Evolutionary conservation across 30 jellyfish, hydroid and myxozoan species (phyloP).

Genomic region (Aurelia sp.): DNA sequence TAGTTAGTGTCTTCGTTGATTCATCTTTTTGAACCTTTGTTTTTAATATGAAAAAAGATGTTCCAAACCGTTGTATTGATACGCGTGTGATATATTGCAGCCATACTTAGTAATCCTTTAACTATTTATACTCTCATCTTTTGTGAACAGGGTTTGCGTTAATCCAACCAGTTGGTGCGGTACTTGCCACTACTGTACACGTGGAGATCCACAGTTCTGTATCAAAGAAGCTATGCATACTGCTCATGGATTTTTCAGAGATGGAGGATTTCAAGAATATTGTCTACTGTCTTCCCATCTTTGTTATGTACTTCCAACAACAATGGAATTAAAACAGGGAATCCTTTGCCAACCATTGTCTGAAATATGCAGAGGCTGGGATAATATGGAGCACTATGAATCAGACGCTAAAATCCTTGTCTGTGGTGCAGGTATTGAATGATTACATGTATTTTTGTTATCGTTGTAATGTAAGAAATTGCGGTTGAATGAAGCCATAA

Average conservation of each 20-base stretch:
- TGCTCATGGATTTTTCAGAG: conserved; percentile 78
- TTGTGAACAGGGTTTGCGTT: conserved; percentile 73
- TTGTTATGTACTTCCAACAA: conserved; percentile 71
- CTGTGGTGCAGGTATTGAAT: conserved; percentile 86
- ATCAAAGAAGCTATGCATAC: conserved; percentile 84
- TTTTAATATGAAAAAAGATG: too few relatives aligned
- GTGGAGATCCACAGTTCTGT: conserved; percentile 93
- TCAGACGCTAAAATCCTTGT: conserved; percentile 76
- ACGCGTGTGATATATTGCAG: too few relatives aligned
- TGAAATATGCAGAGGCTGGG: conserved; percentile 88
- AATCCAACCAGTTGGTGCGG: conserved; percentile 89
- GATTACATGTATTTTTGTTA: too few relatives aligned
- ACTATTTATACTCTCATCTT: too few relatives aligned
- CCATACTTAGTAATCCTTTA: too few relatives aligned
- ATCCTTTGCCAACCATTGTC: conserved; percentile 92
- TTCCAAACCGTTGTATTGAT: too few relatives aligned
- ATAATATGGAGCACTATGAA: conserved; percentile 76
- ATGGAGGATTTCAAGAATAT: conserved; percentile 90
- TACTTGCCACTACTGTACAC: conserved; percentile 81
- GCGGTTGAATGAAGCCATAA: too few relatives aligned
- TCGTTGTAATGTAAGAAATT: too few relatives aligned
- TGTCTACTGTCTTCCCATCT: conserved; percentile 75
- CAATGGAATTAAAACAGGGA: conserved; percentile 76
- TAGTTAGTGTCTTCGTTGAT: too few relatives aligned
- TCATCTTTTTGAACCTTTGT: too few relatives aligned